phyloP scores from a whole-genome alignment of 2,113 vertebrate species.

The Illadopsis cleaveri region DNA sequence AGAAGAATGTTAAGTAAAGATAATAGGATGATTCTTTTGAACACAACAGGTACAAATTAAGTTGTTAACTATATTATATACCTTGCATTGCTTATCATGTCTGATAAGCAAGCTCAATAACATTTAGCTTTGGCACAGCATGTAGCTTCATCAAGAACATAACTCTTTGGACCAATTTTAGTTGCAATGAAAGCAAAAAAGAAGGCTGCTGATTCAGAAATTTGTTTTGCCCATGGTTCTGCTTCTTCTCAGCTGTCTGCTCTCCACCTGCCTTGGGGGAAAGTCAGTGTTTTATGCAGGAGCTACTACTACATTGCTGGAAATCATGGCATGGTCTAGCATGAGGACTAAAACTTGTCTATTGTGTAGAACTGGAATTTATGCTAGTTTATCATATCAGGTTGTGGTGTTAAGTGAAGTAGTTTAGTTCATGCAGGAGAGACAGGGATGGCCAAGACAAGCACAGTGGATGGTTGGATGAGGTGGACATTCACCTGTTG shows the following conservation, averaged over 20 bases:
- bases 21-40: conserved; percentile 65
- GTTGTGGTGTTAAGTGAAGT: background rate
- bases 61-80: conserved; percentile 49
- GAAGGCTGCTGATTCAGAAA: background rate
- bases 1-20: conserved; percentile 65
- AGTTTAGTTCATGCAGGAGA: background rate
- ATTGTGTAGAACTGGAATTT: background rate
- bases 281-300: background rate
- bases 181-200: background rate
- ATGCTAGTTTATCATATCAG: background rate
- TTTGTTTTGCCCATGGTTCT: background rate
- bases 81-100: conserved; percentile 58
- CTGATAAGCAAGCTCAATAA: conserved; percentile 49
- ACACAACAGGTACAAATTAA: conserved; percentile 59
- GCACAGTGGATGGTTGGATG: background rate
- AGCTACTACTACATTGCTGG: background rate
- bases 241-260: background rate
- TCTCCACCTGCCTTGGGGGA: background rate
- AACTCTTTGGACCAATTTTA: conserved; percentile 4
- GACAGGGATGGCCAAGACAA: background rate
- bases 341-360: background rate
- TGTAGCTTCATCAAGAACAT: conserved; percentile 27
- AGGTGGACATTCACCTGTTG: background rate
- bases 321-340: background rate
- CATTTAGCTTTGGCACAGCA: conserved; percentile 41